Percentiles rank a stretch among this genome's conserved stretches.
Evolutionary conservation across 2,797 vertebrate genomes (phyloP).

Genomic region (Acanthurus tractus): DNA sequence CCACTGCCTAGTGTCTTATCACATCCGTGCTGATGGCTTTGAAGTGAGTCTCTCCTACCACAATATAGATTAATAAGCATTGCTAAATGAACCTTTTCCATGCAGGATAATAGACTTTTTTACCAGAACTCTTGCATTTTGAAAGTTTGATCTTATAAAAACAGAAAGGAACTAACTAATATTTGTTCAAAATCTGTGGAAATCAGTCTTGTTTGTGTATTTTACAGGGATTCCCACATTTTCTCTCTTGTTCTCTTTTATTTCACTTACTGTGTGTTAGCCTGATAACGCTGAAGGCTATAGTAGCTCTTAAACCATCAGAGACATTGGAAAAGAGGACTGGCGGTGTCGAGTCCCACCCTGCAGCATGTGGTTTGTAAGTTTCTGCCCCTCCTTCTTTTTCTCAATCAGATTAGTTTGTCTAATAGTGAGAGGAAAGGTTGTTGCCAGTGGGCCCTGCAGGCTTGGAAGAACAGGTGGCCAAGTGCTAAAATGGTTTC

Average conservation of each 20-base stretch:
- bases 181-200: constrained; percentile 13
- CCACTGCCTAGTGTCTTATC: constrained; percentile 37
- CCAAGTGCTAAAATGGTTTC: constrained; percentile 66
- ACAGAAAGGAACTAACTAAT: constrained; percentile 9
- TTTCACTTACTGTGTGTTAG: constrained; percentile 59
- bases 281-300: constrained; percentile 68
- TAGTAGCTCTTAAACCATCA: constrained; percentile 73
- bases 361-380: constrained; percentile 80
- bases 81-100: background rate
- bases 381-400: constrained; percentile 71
- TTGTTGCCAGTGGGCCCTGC: constrained; percentile 72
- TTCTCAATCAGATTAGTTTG: constrained; percentile 80
- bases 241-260: constrained; percentile 37
- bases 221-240: constrained; percentile 10
- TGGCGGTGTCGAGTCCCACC: constrained; percentile 77
- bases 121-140: background rate
- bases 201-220: constrained; percentile 32
- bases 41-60: constrained; percentile 4
- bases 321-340: constrained; percentile 62
- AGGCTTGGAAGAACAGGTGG: constrained; percentile 80
- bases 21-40: constrained; percentile 43
- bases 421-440: constrained; percentile 79
- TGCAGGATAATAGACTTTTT: constrained; percentile 16
- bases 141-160: constrained; percentile 11
- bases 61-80: background rate